Evolutionary conservation across 2,888 invertebrate species (phyloP).

Genomic region (Catocala nupta): DNA sequence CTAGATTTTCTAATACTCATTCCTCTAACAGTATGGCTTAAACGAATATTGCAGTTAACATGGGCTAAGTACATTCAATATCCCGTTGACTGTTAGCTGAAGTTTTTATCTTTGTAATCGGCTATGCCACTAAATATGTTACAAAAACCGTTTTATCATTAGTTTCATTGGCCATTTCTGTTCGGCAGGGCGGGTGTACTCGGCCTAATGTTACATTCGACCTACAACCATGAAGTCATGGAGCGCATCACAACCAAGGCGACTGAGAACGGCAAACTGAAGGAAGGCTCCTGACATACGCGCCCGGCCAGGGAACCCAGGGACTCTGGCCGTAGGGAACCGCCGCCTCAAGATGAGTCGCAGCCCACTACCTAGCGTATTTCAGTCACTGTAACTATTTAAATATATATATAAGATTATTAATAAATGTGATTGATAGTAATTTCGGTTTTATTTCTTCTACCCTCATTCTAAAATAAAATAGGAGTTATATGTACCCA

Average conservation of each 20-base stretch:
- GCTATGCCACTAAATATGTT: too few relatives aligned
- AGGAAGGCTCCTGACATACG: conserved; percentile 73
- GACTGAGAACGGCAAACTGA: conserved; percentile 76
- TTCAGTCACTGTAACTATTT: conserved; percentile 19
- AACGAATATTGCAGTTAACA: too few relatives aligned
- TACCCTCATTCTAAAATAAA: neutral
- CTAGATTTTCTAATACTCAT: too few relatives aligned
- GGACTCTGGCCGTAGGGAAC: conserved; percentile 14
- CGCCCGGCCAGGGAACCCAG: conserved; percentile 17
- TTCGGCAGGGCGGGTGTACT: conserved; percentile 94
- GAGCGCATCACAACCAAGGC: conserved; percentile 85
- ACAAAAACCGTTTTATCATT: too few relatives aligned
- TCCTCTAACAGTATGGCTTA: too few relatives aligned
- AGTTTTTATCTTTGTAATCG: too few relatives aligned
- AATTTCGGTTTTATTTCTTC: conserved; percentile 2
- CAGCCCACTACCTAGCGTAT: conserved; percentile 10
- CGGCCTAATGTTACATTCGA: conserved; percentile 98
- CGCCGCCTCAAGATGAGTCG: conserved; percentile 20
- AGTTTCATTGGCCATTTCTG: conserved; percentile 1
- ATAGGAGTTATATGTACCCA: neutral
- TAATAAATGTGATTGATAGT: conserved; percentile 31
- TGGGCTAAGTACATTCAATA: too few relatives aligned
- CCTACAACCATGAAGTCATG: conserved; percentile 97
- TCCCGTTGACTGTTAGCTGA: too few relatives aligned
- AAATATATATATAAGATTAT: conserved; percentile 33